phyloP scores from a whole-genome alignment of 2,888 invertebrate species.

The Andrena dorsata region DNA sequence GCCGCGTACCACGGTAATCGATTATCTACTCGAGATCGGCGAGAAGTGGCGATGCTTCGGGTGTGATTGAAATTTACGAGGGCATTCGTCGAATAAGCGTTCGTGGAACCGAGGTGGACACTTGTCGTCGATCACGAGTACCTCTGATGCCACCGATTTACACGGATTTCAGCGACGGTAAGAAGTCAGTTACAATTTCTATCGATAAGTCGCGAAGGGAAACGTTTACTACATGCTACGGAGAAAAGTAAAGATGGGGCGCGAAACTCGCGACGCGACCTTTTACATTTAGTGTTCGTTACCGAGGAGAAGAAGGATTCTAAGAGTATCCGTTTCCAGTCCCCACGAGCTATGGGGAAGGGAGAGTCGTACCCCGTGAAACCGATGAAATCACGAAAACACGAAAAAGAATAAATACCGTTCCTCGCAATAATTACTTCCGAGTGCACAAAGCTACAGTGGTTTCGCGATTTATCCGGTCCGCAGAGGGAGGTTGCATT shows the following conservation, averaged over 20 bases:
- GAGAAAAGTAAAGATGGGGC: neutral
- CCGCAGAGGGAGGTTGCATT: neutral
- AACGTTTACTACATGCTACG: constrained; percentile 27
- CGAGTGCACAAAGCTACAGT: neutral
- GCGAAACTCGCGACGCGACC: constrained; percentile 21
- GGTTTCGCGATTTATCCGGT: constrained; percentile 6
- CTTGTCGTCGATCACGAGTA: constrained; percentile 23
- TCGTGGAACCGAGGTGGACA: neutral
- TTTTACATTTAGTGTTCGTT: neutral
- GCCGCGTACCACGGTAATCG: neutral
- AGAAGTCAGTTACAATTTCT: neutral
- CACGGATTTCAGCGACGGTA: constrained; percentile 5
- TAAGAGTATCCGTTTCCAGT: neutral
- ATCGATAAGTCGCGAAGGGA: constrained; percentile 17
- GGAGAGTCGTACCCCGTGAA: neutral
- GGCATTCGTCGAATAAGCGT: neutral
- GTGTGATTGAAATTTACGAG: neutral
- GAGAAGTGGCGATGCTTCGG: neutral
- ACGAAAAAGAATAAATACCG: neutral
- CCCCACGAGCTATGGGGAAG: neutral
- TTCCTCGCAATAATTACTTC: neutral
- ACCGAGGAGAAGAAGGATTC: neutral
- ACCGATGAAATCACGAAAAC: neutral
- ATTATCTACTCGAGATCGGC: neutral
- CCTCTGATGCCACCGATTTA: neutral